These are phyloP conservation scores for Crocodylus rhombifer DNA, from an alignment of 2,797 vertebrate genomes.

Conservation along the genomic window DNA sequence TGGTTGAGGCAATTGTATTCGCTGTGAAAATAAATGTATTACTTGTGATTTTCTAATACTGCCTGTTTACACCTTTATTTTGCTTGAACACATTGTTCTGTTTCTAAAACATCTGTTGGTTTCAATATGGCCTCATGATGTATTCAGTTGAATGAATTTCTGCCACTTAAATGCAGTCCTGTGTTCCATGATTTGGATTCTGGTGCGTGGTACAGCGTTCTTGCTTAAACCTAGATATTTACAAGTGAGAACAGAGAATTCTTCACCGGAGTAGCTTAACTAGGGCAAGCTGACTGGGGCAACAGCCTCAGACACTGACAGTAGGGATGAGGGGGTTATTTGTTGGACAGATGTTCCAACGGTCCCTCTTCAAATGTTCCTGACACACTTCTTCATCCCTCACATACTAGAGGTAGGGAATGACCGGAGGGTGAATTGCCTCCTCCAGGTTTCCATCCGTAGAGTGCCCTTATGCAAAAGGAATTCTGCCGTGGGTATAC, in stretches of 20 bases:
- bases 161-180: neutral
- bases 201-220: conserved; percentile 2
- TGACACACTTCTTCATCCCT: rapidly evolving
- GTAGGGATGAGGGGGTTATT: too few species aligned
- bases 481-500: neutral
- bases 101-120: conserved; percentile 75
- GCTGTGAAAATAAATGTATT: neutral
- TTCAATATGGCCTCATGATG: conserved; percentile 73
- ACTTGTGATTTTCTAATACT: conserved; percentile 40
- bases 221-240: conserved; percentile 27
- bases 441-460: neutral
- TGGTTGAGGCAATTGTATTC: neutral
- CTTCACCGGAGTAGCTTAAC: neutral
- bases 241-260: neutral
- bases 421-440: neutral
- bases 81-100: conserved; percentile 77
- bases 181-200: conserved; percentile 49
- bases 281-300: too few species aligned
- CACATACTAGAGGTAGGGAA: neutral
- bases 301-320: too few species aligned
- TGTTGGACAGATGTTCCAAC: too few species aligned
- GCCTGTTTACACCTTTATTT: conserved; percentile 69
- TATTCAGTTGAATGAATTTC: conserved; percentile 59
- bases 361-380: neutral
- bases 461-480: neutral